A percentile compares a stretch with the other conserved stretches of the same genome.
These are phyloP conservation scores for Apodemus agrarius DNA, from an alignment of 2,797 vertebrate species.

Conservation along the genomic window DNA sequence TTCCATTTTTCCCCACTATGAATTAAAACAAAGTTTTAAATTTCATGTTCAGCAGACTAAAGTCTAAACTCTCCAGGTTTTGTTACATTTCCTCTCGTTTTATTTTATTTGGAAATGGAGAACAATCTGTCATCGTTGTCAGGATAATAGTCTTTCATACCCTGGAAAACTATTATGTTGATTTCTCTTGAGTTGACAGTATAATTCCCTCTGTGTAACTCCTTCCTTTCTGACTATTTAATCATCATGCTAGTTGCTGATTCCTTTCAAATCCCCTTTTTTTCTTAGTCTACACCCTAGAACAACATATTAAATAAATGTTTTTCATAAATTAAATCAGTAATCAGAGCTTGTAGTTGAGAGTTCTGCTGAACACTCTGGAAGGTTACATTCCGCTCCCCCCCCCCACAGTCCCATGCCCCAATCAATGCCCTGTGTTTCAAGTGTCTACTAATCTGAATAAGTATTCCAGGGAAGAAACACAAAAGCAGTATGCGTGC, in stretches of 20 bases:
- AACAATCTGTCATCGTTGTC: neutral
- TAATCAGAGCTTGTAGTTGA: neutral
- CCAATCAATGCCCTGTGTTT: neutral
- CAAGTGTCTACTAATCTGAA: neutral
- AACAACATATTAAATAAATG: neutral
- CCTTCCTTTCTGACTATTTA: constrained; percentile 46
- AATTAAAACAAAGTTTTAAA: constrained; percentile 37
- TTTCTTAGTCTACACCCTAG: neutral
- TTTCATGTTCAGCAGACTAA: constrained; percentile 14
- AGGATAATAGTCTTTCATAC: constrained; percentile 5
- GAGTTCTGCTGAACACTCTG: neutral
- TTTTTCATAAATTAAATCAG: neutral
- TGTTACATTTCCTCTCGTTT: constrained; percentile 37
- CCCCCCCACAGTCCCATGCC: too few species aligned
- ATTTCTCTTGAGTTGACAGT: constrained; percentile 58
- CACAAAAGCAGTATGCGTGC: neutral
- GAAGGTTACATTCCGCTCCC: neutral
- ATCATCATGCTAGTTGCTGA: neutral
- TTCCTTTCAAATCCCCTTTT: neutral
- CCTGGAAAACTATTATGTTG: neutral
- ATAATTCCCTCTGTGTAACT: constrained; percentile 28
- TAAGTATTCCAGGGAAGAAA: neutral
- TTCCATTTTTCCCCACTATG: neutral
- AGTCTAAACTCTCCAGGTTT: neutral
- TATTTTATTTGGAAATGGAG: constrained; percentile 56